Evolutionary conservation across 2,888 invertebrate genomes (phyloP).

Genomic region (Yponomeuta plumbellus): DNA sequence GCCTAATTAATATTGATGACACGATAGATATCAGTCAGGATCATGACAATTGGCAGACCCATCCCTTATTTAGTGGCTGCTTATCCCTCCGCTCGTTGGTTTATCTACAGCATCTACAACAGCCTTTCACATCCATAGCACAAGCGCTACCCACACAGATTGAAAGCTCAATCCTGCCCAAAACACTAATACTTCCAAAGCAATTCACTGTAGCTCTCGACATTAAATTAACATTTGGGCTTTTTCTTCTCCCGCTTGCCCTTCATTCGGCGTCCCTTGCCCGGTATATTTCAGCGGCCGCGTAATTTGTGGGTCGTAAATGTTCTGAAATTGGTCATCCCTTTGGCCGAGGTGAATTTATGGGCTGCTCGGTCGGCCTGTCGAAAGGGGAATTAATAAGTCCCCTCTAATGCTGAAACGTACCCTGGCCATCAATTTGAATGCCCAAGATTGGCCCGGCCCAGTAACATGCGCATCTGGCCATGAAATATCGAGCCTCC

Average conservation of each 20-base stretch:
- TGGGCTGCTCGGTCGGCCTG: constrained; percentile 73
- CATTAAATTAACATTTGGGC: constrained; percentile 75
- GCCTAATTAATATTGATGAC: too few relatives aligned
- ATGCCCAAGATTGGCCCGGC: constrained; percentile 67
- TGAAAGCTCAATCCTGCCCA: constrained; percentile 49
- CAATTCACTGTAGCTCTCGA: constrained; percentile 69
- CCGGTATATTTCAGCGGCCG: constrained; percentile 74
- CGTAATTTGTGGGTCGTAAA: constrained; percentile 77
- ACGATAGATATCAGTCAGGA: too few relatives aligned
- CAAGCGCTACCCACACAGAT: too few relatives aligned
- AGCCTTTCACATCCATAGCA: too few relatives aligned
- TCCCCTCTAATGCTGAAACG: constrained; percentile 75
- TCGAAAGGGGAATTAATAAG: constrained; percentile 77
- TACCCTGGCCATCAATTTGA: constrained; percentile 75
- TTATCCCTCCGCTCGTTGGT: too few relatives aligned
- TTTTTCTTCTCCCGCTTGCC: constrained; percentile 58
- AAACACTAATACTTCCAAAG: constrained; percentile 65
- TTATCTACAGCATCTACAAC: too few relatives aligned
- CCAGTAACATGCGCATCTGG: constrained; percentile 58
- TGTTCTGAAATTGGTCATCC: constrained; percentile 77
- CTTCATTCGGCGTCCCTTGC: constrained; percentile 54
- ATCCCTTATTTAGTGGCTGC: too few relatives aligned
- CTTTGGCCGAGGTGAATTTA: constrained; percentile 76
- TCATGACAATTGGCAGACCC: too few relatives aligned
- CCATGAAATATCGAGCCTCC: constrained; percentile 64